Evolutionary conservation across 2,888 invertebrate genomes (phyloP).

Genomic region (Tipula confusa): DNA sequence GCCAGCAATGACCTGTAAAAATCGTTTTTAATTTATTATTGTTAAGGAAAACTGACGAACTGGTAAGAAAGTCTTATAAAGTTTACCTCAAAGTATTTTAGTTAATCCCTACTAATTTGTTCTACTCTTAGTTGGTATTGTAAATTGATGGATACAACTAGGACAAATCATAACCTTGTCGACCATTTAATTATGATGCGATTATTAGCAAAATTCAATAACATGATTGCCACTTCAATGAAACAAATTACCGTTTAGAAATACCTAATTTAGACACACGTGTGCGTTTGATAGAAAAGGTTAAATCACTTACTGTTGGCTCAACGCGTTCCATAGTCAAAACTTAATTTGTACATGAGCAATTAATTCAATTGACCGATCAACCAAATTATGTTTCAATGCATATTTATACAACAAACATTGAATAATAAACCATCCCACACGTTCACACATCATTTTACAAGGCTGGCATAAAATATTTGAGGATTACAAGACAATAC

Average conservation of each 20-base stretch:
- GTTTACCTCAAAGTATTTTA: no score
- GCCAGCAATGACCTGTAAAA: no score
- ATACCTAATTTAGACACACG: background rate
- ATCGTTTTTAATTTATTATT: no score
- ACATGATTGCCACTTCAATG: background rate
- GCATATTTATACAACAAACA: background rate
- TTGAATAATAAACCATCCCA: background rate
- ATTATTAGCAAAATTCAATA: background rate
- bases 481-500: background rate
- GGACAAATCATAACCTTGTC: background rate
- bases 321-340: background rate
- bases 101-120: no score
- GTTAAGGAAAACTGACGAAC: no score
- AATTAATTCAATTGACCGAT: background rate
- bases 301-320: background rate
- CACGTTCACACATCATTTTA: background rate
- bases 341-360: background rate
- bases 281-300: background rate
- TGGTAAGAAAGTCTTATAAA: no score
- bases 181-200: background rate
- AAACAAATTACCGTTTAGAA: background rate
- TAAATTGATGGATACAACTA: no score
- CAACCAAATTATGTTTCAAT: no score
- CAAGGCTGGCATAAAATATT: background rate
- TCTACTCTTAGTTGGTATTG: no score